Percentiles rank a stretch among this genome's conserved stretches.
Evolutionary conservation across 2,797 vertebrate species (phyloP).

Genomic region (Melopsittacus undulatus): DNA sequence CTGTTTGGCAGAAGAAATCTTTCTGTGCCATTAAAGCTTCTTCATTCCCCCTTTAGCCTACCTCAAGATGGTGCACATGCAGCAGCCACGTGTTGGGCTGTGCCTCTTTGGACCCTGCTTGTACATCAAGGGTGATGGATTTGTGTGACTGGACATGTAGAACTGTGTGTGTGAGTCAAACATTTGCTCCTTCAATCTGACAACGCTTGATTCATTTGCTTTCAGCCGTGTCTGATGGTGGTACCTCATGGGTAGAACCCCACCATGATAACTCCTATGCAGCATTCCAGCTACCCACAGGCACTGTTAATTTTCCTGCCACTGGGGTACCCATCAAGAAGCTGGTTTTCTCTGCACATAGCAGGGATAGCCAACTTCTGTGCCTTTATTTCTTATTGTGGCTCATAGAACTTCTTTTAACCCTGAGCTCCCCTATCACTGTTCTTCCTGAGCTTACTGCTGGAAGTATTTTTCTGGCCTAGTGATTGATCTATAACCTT

Average conservation of each 20-base stretch:
- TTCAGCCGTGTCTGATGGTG: not conserved
- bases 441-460: not conserved
- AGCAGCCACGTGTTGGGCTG: not conserved
- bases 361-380: not conserved
- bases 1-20: not conserved
- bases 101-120: not conserved
- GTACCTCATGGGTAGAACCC: not conserved
- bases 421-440: not conserved
- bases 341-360: not conserved
- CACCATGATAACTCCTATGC: accelerated
- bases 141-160: not conserved
- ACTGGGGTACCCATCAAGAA: not conserved
- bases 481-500: not conserved
- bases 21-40: not conserved
- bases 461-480: not conserved
- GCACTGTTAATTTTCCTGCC: not conserved
- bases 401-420: not conserved
- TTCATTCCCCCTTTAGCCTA: not conserved
- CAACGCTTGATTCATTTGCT: not conserved
- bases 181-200: not conserved
- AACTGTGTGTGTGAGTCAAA: not conserved
- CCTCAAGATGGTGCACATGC: not conserved
- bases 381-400: not conserved
- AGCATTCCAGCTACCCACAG: not conserved
- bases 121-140: not conserved